Conservation (phyloP, 2,113 vertebrate genomes). For the Cephalopterus ornatus region DNA sequence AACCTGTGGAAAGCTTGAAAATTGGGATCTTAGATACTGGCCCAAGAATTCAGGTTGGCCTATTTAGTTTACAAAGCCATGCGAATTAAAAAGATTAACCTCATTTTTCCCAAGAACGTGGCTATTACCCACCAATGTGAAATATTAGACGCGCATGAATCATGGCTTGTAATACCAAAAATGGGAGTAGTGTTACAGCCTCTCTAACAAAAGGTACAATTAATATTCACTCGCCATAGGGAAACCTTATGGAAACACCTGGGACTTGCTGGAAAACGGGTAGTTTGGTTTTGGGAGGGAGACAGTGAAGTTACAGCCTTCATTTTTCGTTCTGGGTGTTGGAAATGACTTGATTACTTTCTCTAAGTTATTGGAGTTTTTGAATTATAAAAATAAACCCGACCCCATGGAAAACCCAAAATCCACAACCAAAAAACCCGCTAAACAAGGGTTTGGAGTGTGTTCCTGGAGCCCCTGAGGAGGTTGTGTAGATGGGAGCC, state of each 20-base stretch:
- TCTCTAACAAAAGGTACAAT: background rate
- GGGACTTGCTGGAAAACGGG: background rate
- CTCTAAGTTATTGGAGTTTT: background rate
- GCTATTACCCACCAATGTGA: background rate
- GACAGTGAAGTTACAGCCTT: background rate
- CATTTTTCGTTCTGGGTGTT: background rate
- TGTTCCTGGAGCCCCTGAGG: background rate
- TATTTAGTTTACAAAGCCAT: conserved; percentile 6
- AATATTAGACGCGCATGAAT: background rate
- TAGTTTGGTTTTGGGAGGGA: background rate
- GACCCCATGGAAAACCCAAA: background rate
- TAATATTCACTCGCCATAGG: background rate
- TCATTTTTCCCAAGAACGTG: background rate
- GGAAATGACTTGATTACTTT: background rate
- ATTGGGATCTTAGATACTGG: background rate
- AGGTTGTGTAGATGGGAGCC: background rate
- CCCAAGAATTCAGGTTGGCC: background rate
- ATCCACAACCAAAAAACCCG: rapidly evolving
- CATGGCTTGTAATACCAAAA: background rate
- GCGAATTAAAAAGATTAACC: conserved; percentile 49
- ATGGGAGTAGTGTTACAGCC: background rate
- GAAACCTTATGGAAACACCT: background rate
- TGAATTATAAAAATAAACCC: background rate
- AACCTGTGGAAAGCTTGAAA: background rate
- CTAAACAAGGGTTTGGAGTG: too few relatives aligned